phyloP scores from a whole-genome alignment of 2,797 vertebrate genomes.

The Cephalopachus bancanus region DNA sequence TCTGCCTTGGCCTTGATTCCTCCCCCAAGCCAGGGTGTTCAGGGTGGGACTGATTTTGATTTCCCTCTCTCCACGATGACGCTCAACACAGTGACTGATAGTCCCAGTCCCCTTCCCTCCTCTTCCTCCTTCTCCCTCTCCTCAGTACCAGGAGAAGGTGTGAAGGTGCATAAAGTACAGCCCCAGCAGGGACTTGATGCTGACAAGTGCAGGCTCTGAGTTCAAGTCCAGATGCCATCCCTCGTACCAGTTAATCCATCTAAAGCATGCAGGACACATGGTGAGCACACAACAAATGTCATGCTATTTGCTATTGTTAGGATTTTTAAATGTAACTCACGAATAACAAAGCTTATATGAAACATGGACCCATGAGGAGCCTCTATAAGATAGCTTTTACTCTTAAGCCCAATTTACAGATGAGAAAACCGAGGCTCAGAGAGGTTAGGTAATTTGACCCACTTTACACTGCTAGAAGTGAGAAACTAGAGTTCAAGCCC shows the following conservation, averaged over 20 bases:
- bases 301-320: background rate
- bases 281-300: background rate
- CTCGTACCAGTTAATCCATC: background rate
- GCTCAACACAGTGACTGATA: background rate
- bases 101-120: background rate
- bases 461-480: background rate
- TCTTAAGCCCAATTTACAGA: background rate
- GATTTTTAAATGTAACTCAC: background rate
- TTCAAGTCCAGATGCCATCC: background rate
- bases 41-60: background rate
- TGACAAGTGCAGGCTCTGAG: background rate
- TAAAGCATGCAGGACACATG: background rate
- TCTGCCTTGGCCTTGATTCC: background rate
- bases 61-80: background rate
- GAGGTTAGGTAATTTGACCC: background rate
- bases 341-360: background rate
- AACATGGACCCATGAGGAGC: background rate
- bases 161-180: background rate
- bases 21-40: background rate
- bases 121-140: background rate
- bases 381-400: background rate
- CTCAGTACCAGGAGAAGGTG: background rate
- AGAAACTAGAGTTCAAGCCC: background rate
- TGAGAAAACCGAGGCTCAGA: constrained; percentile 36
- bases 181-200: background rate